phyloP scores from a whole-genome alignment of 2,113 vertebrate genomes.

The Irena cyanogastra region DNA sequence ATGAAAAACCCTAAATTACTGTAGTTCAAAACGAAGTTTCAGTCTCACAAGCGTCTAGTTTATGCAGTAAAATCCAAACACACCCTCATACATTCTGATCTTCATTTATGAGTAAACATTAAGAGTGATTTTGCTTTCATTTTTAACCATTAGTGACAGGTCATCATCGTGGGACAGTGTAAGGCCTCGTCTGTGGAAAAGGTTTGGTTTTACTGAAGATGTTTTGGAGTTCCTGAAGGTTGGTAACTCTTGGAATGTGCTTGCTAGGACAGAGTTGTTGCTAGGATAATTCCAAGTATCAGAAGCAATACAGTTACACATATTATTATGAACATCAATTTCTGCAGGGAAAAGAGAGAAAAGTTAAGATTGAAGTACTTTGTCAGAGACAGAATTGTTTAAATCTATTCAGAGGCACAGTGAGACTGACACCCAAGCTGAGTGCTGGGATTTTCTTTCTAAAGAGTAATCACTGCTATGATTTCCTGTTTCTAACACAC shows the following conservation, averaged over 20 bases:
- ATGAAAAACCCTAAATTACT: not conserved
- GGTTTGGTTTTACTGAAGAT: not conserved
- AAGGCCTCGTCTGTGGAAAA: not conserved
- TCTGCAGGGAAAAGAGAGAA: conserved; percentile 75
- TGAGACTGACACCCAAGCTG: not conserved
- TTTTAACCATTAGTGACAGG: not conserved
- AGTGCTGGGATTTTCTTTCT: not conserved
- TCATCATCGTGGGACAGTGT: not conserved
- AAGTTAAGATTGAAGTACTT: not conserved
- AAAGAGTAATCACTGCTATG: not conserved
- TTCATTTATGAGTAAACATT: not conserved
- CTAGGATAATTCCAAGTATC: conserved; percentile 82
- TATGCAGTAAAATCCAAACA: not conserved
- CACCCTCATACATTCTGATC: not conserved
- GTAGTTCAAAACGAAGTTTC: conserved; percentile 3
- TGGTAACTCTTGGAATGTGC: conserved; percentile 4
- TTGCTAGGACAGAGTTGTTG: conserved; percentile 70
- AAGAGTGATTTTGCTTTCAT: not conserved
- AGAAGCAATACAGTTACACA: conserved; percentile 77
- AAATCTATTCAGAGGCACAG: not conserved
- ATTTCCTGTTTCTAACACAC: not conserved
- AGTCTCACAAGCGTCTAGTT: not conserved
- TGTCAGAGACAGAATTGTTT: not conserved
- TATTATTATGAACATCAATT: conserved; percentile 78
- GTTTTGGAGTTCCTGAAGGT: conserved; percentile 20